These are phyloP conservation scores for Anthophora plumipes DNA, from an alignment of 2,888 invertebrate genomes.

Conservation along the genomic window DNA sequence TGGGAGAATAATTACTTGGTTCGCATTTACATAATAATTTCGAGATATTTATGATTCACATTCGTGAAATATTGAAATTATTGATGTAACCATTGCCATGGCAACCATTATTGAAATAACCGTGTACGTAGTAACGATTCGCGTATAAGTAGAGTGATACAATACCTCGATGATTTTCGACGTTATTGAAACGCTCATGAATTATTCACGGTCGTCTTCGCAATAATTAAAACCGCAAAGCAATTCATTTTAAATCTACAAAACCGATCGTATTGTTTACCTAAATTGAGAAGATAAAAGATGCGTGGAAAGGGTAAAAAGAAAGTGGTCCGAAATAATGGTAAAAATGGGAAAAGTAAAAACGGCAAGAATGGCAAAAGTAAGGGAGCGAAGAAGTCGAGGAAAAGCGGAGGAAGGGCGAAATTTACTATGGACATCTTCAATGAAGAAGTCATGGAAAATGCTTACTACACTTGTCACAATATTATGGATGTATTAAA, in stretches of 20 bases:
- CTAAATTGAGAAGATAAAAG: constrained; percentile 49
- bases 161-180: not conserved
- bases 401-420: constrained; percentile 87
- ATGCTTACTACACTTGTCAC: constrained; percentile 97
- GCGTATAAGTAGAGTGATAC: not conserved
- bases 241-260: not conserved
- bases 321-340: constrained; percentile 56
- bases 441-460: constrained; percentile 96
- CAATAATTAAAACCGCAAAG: not conserved
- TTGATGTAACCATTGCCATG: constrained; percentile 33
- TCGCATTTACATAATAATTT: not conserved
- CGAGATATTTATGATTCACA: no score
- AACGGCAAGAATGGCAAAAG: constrained; percentile 84
- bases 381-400: constrained; percentile 85
- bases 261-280: not conserved
- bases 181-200: not conserved
- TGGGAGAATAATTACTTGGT: not conserved
- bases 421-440: constrained; percentile 93
- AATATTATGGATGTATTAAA: constrained; percentile 95
- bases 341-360: constrained; percentile 60
- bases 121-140: constrained; percentile 14
- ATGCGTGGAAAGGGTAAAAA: constrained; percentile 70
- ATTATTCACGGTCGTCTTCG: not conserved
- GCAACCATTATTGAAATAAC: constrained; percentile 45
- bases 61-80: not conserved